Conservation (phyloP, 2,113 vertebrate species). For the Dromiciops gliroides region DNA sequence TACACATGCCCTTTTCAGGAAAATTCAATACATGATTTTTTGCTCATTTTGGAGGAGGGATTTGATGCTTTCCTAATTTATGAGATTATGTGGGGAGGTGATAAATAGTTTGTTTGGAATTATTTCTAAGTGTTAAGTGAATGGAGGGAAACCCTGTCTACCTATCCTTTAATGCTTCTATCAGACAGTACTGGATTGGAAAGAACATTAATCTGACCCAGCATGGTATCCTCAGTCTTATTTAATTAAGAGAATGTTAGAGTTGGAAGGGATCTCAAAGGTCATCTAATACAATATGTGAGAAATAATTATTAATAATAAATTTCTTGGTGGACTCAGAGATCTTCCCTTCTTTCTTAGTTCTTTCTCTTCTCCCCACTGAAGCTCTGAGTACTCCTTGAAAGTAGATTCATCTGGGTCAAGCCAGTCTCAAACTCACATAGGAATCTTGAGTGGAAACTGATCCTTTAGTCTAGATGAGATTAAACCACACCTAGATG, state of each 20-base stretch:
- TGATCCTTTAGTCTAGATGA: no score
- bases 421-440: no score
- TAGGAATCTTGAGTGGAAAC: no score
- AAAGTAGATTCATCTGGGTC: no score
- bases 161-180: background rate
- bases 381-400: no score
- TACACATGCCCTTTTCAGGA: background rate
- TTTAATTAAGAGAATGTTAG: background rate
- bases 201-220: background rate
- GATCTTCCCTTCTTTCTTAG: no score
- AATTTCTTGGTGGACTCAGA: no score
- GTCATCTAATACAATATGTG: background rate
- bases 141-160: background rate
- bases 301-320: no score
- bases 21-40: conserved; percentile 15
- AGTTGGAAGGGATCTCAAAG: background rate
- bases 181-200: background rate
- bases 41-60: background rate
- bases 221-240: background rate
- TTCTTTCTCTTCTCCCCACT: no score
- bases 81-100: background rate
- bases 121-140: background rate
- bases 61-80: background rate
- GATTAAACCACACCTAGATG: no score
- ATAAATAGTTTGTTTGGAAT: background rate